Evolutionary conservation across 2,888 invertebrate species (phyloP).

Genomic region (Idaea aversata): DNA sequence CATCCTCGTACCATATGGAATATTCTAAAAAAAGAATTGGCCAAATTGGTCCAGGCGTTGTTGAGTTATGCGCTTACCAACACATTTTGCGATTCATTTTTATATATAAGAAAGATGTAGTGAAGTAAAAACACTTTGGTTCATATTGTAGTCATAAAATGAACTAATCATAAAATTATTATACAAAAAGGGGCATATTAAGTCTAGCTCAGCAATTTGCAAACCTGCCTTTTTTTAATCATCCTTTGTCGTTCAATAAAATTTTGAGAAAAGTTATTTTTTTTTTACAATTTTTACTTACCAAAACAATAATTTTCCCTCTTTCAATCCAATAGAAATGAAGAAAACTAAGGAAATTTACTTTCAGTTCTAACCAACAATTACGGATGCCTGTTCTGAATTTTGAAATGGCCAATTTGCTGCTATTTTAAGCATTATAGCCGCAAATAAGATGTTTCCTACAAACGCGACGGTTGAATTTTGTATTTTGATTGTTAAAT

Average conservation of each 20-base stretch:
- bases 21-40: too few relatives aligned
- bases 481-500: slow-evolving; percentile 29
- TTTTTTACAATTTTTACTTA: not conserved
- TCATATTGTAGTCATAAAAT: too few relatives aligned
- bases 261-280: not conserved
- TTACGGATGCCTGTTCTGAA: slow-evolving; percentile 43
- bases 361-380: slow-evolving; percentile 41
- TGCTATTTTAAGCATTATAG: slow-evolving; percentile 37
- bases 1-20: too few relatives aligned
- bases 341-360: slow-evolving; percentile 37
- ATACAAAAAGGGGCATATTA: slow-evolving; percentile 5
- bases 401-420: slow-evolving; percentile 44
- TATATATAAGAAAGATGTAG: too few relatives aligned
- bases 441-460: slow-evolving; percentile 42
- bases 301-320: not conserved
- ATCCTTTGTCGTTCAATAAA: not conserved
- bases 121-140: too few relatives aligned
- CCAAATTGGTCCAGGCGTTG: too few relatives aligned
- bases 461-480: slow-evolving; percentile 31
- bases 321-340: slow-evolving; percentile 22
- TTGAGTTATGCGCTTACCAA: too few relatives aligned
- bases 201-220: slow-evolving; percentile 18
- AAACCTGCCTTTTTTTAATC: slow-evolving; percentile 13
- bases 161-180: too few relatives aligned
- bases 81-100: too few relatives aligned